Evolutionary conservation across 2,888 invertebrate species (phyloP).

Genomic region (Celastrina argiolus): DNA sequence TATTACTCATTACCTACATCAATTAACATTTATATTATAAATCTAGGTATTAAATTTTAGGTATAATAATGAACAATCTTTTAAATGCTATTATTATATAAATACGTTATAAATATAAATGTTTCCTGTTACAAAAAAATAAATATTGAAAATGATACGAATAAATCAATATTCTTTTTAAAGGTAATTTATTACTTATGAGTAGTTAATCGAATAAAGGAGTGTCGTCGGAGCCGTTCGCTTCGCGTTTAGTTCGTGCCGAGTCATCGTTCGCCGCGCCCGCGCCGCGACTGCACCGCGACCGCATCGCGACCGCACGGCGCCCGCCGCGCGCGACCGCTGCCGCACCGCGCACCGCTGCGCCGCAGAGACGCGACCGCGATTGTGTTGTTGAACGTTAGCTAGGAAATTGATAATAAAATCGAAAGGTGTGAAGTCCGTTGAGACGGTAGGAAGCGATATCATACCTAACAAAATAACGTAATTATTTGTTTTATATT

Average conservation of each 20-base stretch:
- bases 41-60: slow-evolving; percentile 78
- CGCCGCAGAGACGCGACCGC: slow-evolving; percentile 64
- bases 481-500: slow-evolving; percentile 78
- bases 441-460: slow-evolving; percentile 73
- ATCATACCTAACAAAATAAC: slow-evolving; percentile 78
- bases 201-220: slow-evolving; percentile 77
- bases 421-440: slow-evolving; percentile 74
- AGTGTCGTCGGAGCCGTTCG: slow-evolving; percentile 70
- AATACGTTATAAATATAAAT: slow-evolving; percentile 79
- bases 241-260: slow-evolving; percentile 68
- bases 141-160: slow-evolving; percentile 78
- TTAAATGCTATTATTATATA: slow-evolving; percentile 79
- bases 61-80: slow-evolving; percentile 79
- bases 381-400: slow-evolving; percentile 75
- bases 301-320: slow-evolving; percentile 32
- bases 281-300: slow-evolving; percentile 32
- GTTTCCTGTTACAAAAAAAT: slow-evolving; percentile 76
- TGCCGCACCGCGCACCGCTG: slow-evolving; percentile 48
- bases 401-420: slow-evolving; percentile 78
- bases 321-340: slow-evolving; percentile 36
- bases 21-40: slow-evolving; percentile 78
- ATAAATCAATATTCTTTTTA: slow-evolving; percentile 78
- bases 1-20: slow-evolving; percentile 75
- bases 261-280: slow-evolving; percentile 63
- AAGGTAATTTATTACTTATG: slow-evolving; percentile 77